phyloP scores from a whole-genome alignment of 2,113 vertebrate species.

The Benitochromis conjunctus region DNA sequence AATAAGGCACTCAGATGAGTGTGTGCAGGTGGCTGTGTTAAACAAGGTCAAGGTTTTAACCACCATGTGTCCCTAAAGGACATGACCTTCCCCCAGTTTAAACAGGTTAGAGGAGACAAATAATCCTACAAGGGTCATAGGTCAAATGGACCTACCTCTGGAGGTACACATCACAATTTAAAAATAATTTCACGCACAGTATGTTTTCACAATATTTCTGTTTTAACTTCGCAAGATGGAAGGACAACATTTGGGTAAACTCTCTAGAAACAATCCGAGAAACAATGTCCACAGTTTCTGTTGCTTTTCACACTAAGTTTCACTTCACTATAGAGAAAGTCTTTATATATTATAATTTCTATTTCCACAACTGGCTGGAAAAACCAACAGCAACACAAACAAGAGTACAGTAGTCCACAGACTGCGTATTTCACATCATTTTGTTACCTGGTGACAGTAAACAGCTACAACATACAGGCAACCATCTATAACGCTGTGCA shows the following conservation, averaged over 20 bases:
- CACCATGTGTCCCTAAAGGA: not conserved
- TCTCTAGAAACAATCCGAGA: not conserved
- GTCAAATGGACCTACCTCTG: not conserved
- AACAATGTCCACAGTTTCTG: not conserved
- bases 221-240: not conserved
- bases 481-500: not conserved
- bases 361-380: not conserved
- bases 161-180: not conserved
- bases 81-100: not conserved
- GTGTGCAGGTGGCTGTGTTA: not conserved
- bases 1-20: not conserved
- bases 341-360: not conserved
- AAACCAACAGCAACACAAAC: not conserved
- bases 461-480: not conserved
- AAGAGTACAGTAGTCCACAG: not conserved
- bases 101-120: not conserved
- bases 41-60: not conserved
- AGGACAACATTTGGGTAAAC: not conserved
- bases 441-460: not conserved
- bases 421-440: not conserved
- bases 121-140: not conserved
- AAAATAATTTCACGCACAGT: not conserved
- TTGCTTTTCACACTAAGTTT: not conserved
- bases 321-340: not conserved
- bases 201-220: not conserved